Evolutionary conservation across 1,140 invertebrate genomes (phyloP).

Genomic region (Zaprionus ornatus): DNA sequence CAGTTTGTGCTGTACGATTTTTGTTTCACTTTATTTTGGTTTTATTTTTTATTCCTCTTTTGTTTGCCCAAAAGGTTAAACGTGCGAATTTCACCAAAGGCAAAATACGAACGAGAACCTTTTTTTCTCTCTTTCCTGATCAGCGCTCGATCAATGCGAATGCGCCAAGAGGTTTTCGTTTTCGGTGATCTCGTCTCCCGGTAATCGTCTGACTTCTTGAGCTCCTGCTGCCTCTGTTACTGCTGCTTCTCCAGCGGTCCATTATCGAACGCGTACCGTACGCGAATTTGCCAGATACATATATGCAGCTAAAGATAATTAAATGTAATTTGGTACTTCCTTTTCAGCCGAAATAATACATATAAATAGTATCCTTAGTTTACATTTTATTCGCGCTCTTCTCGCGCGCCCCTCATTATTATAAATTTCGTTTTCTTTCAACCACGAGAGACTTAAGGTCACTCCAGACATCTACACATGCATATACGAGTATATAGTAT

Average conservation of each 20-base stretch:
- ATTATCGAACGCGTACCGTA: conserved; percentile 62
- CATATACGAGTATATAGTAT: conserved; percentile 3
- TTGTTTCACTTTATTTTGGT: conserved; percentile 25
- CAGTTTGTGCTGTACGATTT: conserved; percentile 48
- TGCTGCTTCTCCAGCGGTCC: conserved; percentile 40
- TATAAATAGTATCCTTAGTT: conserved; percentile 81
- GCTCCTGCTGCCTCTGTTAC: conserved; percentile 48
- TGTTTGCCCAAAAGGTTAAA: conserved; percentile 82
- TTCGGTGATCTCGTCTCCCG: conserved; percentile 76
- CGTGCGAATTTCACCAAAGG: conserved; percentile 80
- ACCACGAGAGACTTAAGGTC: conserved; percentile 47
- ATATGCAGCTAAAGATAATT: conserved; percentile 70
- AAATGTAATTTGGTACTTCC: conserved; percentile 83
- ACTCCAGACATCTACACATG: conserved; percentile 37
- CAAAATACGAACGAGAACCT: conserved; percentile 22
- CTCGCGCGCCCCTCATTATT: conserved; percentile 57
- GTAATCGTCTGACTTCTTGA: conserved; percentile 71
- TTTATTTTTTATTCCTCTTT: conserved; percentile 40
- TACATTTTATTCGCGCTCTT: conserved; percentile 68
- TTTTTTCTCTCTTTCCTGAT: conserved; percentile 16
- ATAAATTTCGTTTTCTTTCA: conserved; percentile 79
- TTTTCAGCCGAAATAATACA: conserved; percentile 83
- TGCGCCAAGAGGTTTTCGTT: conserved; percentile 48
- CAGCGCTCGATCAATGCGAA: conserved; percentile 50
- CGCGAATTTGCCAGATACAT: conserved; percentile 60